phyloP scores from a whole-genome alignment of 2,113 vertebrate species.

The Oreotrochilus melanogaster region DNA sequence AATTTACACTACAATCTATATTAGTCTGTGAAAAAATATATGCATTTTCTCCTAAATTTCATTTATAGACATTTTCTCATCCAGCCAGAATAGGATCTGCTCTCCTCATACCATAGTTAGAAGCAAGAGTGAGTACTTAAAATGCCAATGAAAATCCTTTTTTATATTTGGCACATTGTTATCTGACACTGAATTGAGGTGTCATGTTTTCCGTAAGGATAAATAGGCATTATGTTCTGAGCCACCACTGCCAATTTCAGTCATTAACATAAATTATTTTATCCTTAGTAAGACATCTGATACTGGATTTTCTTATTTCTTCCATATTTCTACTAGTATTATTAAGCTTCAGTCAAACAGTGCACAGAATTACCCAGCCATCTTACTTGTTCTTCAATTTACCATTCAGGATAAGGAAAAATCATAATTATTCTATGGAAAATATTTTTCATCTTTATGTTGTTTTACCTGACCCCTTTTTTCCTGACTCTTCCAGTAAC shows the following conservation, averaged over 20 bases:
- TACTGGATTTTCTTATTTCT: slow-evolving; percentile 29
- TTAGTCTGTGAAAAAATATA: not conserved
- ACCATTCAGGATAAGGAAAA: not conserved
- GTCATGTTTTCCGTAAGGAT: slow-evolving; percentile 63
- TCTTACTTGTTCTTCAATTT: not conserved
- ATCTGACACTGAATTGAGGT: slow-evolving; percentile 45
- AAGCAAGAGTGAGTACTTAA: not conserved
- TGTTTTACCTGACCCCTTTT: not conserved
- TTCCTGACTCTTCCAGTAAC: not conserved
- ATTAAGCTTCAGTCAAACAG: not conserved
- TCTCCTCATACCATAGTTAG: slow-evolving; percentile 39
- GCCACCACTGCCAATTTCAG: slow-evolving; percentile 19
- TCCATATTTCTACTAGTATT: not conserved
- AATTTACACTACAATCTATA: not conserved
- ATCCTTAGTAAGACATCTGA: slow-evolving; percentile 9
- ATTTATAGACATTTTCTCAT: slow-evolving; percentile 59
- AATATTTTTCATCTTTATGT: not conserved
- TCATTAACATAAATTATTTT: slow-evolving; percentile 26
- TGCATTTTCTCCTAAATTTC: not conserved
- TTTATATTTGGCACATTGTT: slow-evolving; percentile 60
- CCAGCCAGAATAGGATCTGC: slow-evolving; percentile 38
- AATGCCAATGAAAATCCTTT: slow-evolving; percentile 66
- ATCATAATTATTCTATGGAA: not conserved
- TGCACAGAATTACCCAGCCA: not conserved
- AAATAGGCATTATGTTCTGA: slow-evolving; percentile 68